Percentiles rank a stretch among this genome's conserved stretches.
Conservation (phyloP, 2,797 vertebrate genomes). For the Falco biarmicus region DNA sequence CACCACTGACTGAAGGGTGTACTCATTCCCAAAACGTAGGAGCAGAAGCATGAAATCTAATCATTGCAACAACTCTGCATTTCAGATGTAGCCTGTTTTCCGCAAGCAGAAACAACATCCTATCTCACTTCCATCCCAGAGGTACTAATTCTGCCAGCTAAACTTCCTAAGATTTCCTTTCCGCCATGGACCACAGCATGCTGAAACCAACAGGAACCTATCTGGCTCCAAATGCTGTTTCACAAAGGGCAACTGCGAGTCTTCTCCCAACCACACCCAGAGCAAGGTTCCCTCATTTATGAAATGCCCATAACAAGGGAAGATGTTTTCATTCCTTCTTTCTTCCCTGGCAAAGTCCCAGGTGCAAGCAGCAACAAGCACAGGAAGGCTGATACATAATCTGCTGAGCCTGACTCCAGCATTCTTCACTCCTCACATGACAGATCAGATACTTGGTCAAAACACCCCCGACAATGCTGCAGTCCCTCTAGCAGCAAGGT, state of each 20-base stretch:
- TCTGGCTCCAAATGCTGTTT: not conserved
- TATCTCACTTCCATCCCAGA: not conserved
- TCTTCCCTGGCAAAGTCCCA: conserved; percentile 20
- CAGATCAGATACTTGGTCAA: conserved; percentile 16
- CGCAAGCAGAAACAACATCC: not conserved
- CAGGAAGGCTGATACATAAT: not conserved
- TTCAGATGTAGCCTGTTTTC: not conserved
- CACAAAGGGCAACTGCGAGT: not conserved
- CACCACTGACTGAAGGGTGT: not conserved
- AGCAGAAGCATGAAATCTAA: not conserved
- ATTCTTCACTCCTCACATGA: not conserved
- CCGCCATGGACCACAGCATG: not conserved
- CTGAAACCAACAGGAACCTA: not conserved
- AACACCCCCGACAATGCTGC: not conserved
- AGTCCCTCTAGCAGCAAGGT: not conserved
- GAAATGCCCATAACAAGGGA: not conserved
- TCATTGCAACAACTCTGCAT: not conserved
- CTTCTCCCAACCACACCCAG: not conserved
- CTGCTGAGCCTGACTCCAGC: not conserved
- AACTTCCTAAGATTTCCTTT: not conserved
- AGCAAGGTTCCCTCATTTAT: conserved; percentile 3
- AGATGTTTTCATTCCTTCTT: conserved; percentile 19
- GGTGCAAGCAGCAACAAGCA: conserved; percentile 3
- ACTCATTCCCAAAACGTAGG: not conserved
- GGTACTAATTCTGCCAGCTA: not conserved